phyloP scores from a whole-genome alignment of 2,797 vertebrate species.

The Melopsittacus undulatus region DNA sequence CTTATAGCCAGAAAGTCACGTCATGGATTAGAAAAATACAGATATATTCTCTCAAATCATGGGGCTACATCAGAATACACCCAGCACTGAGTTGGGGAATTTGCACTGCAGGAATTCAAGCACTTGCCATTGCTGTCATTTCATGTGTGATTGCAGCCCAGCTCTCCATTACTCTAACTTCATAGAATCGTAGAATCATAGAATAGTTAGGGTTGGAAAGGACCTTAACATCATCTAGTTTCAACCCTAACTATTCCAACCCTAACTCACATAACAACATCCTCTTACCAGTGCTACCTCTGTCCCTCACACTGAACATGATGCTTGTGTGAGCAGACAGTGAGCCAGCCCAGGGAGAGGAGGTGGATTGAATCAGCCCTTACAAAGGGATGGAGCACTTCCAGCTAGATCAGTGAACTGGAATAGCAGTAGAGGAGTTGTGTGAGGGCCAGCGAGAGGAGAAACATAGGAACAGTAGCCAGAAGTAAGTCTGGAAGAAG shows the following conservation, averaged over 20 bases:
- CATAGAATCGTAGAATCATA: too few species aligned
- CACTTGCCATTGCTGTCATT: background rate
- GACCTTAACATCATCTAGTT: too few species aligned
- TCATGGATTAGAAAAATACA: fast-evolving
- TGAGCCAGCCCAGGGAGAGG: background rate
- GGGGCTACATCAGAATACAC: background rate
- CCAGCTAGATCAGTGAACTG: background rate
- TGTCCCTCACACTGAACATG: background rate
- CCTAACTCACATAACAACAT: background rate
- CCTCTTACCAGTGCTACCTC: background rate
- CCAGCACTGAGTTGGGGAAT: background rate
- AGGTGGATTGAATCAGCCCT: background rate
- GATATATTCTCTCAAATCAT: background rate
- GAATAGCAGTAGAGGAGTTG: background rate
- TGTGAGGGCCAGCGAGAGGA: background rate
- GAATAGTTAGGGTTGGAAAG: too few species aligned
- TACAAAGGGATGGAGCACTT: background rate
- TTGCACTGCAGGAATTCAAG: background rate
- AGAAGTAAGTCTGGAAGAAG: background rate
- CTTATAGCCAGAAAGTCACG: background rate
- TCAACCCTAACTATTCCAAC: too few species aligned
- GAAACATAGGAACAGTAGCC: background rate
- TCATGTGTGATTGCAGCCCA: background rate
- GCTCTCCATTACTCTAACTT: background rate
- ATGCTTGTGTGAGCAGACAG: background rate